A percentile compares a stretch with the other conserved stretches of the same genome.
Conservation (phyloP, 2,797 vertebrate genomes). For the Anabacerthia variegaticeps region DNA sequence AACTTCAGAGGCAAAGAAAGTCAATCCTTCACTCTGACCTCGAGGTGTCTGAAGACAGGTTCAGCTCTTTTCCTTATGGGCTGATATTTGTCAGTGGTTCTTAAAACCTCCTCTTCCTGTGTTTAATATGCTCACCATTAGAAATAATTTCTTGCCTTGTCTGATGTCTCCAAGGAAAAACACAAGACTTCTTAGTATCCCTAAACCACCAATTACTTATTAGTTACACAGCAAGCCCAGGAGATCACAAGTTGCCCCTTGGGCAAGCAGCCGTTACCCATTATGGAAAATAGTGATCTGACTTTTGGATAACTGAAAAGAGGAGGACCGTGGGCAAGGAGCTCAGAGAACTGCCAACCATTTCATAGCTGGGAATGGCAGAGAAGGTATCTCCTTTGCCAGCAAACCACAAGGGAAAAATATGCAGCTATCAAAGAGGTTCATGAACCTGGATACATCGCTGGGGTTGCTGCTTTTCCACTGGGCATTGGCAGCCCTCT, state of each 20-base stretch:
- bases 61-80: background rate
- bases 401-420: constrained; percentile 21
- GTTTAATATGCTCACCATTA: background rate
- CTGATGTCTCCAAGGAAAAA: constrained; percentile 12
- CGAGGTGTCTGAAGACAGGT: background rate
- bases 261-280: background rate
- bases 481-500: background rate
- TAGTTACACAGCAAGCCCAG: background rate
- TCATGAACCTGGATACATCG: background rate
- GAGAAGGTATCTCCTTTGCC: background rate
- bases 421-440: background rate
- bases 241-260: background rate
- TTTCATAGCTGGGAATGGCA: background rate
- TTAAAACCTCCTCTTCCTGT: background rate
- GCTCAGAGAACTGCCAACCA: background rate
- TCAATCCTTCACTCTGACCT: background rate
- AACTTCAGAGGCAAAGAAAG: background rate
- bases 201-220: constrained; percentile 44
- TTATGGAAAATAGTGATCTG: constrained; percentile 26
- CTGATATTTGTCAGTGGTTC: background rate
- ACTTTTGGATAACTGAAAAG: constrained; percentile 31
- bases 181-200: background rate
- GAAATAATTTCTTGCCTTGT: background rate
- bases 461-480: background rate
- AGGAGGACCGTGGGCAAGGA: background rate